Conservation (phyloP, 2,113 vertebrate genomes). For the Cephalopholis sonnerati region DNA sequence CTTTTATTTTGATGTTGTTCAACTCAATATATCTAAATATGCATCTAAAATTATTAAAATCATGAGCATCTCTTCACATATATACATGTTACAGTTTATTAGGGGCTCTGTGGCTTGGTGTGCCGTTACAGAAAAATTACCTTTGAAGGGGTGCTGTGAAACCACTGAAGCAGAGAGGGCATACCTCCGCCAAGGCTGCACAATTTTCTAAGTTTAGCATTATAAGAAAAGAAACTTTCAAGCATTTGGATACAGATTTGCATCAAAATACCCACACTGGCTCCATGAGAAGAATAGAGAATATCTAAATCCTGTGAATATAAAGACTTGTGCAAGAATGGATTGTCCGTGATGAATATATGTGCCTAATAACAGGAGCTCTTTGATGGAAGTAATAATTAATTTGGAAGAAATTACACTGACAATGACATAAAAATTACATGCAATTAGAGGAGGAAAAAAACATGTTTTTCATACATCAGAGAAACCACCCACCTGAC, state of each 20-base stretch:
- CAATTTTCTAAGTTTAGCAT: no score
- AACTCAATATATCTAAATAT: neutral
- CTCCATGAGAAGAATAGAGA: neutral
- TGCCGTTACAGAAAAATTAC: no score
- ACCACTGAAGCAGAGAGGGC: neutral
- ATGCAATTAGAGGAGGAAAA: neutral
- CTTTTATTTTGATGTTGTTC: neutral
- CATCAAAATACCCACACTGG: neutral
- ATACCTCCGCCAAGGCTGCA: neutral
- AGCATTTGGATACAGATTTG: neutral
- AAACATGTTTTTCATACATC: constrained; percentile 17
- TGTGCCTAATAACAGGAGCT: neutral
- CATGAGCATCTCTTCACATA: neutral
- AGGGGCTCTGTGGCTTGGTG: no score
- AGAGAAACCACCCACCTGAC: constrained; percentile 2
- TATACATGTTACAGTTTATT: no score
- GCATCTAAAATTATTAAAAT: neutral
- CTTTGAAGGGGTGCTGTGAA: neutral
- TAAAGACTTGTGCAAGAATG: neutral
- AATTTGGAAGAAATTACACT: constrained; percentile 6
- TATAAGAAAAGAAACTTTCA: neutral
- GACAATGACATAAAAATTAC: constrained; percentile 9
- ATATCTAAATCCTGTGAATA: neutral
- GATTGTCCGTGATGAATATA: neutral
- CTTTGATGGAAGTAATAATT: neutral